A percentile compares a stretch with the other conserved stretches of the same genome.
Evolutionary conservation across 2,888 invertebrate species (phyloP).

Genomic region (Strigamia maritima): DNA sequence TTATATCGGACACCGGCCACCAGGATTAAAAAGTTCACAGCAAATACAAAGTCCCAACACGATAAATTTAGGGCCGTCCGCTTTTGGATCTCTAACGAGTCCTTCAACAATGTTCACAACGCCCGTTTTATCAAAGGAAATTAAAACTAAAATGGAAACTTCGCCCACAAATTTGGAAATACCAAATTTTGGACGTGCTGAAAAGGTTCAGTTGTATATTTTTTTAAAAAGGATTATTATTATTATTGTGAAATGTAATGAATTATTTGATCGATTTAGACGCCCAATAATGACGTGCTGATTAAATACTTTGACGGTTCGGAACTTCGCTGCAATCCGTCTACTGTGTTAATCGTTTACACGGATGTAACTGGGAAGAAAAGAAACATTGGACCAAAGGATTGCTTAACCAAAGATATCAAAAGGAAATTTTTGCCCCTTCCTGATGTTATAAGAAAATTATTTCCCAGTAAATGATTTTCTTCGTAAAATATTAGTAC

Average conservation of each 20-base stretch:
- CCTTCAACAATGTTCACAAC: too few relatives aligned
- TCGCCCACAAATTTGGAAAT: too few relatives aligned
- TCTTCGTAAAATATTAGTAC: not conserved
- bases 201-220: too few relatives aligned
- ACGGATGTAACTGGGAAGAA: not conserved
- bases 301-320: not conserved
- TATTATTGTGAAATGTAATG: too few relatives aligned
- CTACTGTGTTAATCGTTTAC: not conserved
- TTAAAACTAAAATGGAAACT: too few relatives aligned
- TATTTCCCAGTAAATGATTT: not conserved
- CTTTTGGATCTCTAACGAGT: too few relatives aligned
- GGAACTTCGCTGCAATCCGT: not conserved
- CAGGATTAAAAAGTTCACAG: not conserved
- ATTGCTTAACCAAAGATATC: not conserved
- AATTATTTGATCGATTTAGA: not conserved
- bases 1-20: not conserved
- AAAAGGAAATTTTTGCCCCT: not conserved
- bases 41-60: too few relatives aligned
- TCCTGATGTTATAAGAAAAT: not conserved
- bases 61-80: too few relatives aligned
- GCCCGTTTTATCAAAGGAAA: too few relatives aligned
- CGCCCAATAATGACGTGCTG: not conserved
- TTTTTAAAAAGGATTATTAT: too few relatives aligned
- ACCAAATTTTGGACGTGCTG: too few relatives aligned
- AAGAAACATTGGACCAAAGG: not conserved